Percentiles rank a stretch among this genome's conserved stretches.
phyloP scores from a whole-genome alignment of 2,888 invertebrate species.

The Uropetala carovei region DNA sequence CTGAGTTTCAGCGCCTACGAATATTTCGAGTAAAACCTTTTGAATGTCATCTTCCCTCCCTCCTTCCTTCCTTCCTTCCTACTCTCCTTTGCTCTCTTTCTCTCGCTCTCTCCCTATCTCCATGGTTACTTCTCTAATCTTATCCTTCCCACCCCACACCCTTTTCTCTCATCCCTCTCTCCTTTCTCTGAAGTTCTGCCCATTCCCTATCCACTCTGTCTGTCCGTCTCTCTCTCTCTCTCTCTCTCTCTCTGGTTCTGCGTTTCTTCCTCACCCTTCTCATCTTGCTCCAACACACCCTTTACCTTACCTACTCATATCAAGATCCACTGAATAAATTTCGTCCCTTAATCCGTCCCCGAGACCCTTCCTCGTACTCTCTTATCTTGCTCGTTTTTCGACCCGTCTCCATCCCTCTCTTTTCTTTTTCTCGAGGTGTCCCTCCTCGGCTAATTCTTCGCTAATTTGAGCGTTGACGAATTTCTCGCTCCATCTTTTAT shows the following conservation, averaged over 20 bases:
- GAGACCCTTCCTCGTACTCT: background rate
- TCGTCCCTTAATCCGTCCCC: background rate
- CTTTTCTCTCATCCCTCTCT: no score
- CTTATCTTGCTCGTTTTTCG: background rate
- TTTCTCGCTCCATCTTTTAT: background rate
- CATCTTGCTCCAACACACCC: background rate
- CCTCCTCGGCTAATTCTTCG: background rate
- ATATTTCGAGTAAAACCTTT: constrained; percentile 34
- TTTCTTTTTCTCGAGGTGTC: background rate
- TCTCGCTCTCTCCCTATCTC: background rate
- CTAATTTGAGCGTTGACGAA: background rate
- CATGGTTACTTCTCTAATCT: background rate
- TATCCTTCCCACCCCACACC: background rate
- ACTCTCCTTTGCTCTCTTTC: background rate
- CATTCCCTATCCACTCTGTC: background rate
- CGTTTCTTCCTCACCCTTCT: background rate
- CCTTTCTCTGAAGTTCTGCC: background rate
- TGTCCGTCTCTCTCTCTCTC: background rate
- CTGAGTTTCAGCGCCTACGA: background rate
- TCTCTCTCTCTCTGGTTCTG: background rate
- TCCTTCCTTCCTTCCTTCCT: background rate
- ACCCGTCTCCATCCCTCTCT: background rate
- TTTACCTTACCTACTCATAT: background rate
- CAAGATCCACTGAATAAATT: background rate
- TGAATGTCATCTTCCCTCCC: constrained; percentile 8